Base-by-base conservation (phyloP, 2,888 invertebrate species). In the Orthosia incerta region DNA sequence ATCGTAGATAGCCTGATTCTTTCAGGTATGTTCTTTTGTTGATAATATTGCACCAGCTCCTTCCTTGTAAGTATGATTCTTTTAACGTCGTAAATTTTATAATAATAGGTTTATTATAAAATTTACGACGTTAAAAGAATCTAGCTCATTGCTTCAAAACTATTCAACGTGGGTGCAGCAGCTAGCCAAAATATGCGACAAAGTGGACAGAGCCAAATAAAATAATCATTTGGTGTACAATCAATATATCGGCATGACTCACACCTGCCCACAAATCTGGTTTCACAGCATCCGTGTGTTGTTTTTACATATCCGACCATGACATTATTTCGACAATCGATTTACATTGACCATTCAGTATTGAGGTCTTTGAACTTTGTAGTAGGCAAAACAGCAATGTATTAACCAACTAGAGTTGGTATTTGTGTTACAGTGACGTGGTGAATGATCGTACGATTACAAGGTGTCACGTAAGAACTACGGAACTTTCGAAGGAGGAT, bases 211-310 rank as follows among this genome's bases (percentile, higher is more conserved):
- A 78, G 70, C 78, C 80, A 77, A 78, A 86, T 80, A 80, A 82
- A 82, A 80, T 79, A 75, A 81, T 78, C 55, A 77, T 78, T 74
- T 72, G 71, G 72, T 82, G 62, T 70, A 72, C 74, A 73, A 80
- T 76, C 72, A 81, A 76, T 74, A 76, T 69, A 80, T 80, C 66
- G 74, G 72, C 65, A 64, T 88, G 88, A 89, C 74, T 89, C 88
- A 88, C 74, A 76, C 70, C 74, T 74, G 75, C 78, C 80, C 79
- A 83, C 82, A 83, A 87, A 86, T 85, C 88, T 85, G 74, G 87
- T 85, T 88, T 66, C 68, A 67, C 78, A 79, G 71, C 77, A 88
- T 86, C 85, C 84, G 82, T 80, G 73, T 83, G 53, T 65, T 73
- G 57, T 69, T 74, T 77, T 73, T 77, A 74, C 70, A 67, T 71